A percentile compares a stretch with the other conserved stretches of the same genome.
phyloP scores from a whole-genome alignment of 2,888 invertebrate genomes.

The Graphium colonna region DNA sequence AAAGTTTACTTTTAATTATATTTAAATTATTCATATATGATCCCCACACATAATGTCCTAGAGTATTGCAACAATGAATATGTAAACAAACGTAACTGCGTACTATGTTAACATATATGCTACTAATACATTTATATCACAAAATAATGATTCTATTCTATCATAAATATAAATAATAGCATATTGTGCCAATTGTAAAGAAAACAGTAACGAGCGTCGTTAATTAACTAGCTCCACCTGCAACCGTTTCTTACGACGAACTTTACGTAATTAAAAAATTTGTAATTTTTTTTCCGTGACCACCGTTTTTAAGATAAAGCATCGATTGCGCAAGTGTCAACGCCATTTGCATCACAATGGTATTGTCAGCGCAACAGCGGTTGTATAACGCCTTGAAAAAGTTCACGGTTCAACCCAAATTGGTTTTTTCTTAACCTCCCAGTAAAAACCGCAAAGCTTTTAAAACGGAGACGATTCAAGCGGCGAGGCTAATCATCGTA shows the following conservation, averaged over 20 bases:
- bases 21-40: too few relatives aligned
- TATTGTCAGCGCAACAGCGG: conserved; percentile 50
- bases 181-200: background rate
- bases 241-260: background rate
- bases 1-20: too few relatives aligned
- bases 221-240: background rate
- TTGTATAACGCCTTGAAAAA: conserved; percentile 57
- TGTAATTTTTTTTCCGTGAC: background rate
- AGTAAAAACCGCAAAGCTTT: conserved; percentile 6
- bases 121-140: background rate
- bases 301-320: conserved; percentile 24
- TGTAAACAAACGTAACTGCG: too few relatives aligned
- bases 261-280: conserved; percentile 10
- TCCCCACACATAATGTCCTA: too few relatives aligned
- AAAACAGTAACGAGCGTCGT: background rate
- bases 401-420: conserved; percentile 30
- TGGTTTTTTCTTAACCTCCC: conserved; percentile 4
- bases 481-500: conserved; percentile 8
- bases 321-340: conserved; percentile 59
- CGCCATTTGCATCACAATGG: conserved; percentile 62
- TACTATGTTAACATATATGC: too few relatives aligned
- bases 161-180: background rate
- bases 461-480: conserved; percentile 1
- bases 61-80: too few relatives aligned
- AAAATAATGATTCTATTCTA: background rate